A percentile compares a stretch with the other conserved stretches of the same genome.
These are phyloP conservation scores for Pterostichus madidus DNA, from an alignment of 2,888 invertebrate species.

Conservation along the genomic window DNA sequence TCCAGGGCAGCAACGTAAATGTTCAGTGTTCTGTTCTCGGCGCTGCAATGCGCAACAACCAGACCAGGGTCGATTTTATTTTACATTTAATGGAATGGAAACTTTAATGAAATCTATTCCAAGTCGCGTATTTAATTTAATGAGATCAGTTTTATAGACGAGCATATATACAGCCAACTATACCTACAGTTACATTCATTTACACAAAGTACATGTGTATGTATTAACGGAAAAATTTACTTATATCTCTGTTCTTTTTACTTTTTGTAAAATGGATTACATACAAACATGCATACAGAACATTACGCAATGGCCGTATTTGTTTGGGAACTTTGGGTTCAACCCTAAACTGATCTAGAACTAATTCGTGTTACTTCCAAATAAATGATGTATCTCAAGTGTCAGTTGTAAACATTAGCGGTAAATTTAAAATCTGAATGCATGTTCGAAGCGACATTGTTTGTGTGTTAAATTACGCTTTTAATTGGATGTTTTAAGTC, in stretches of 20 bases:
- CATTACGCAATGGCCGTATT: too few relatives aligned
- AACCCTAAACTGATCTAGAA: too few relatives aligned
- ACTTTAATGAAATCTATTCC: slow-evolving; percentile 62
- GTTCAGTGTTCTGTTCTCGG: slow-evolving; percentile 19
- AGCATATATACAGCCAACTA: slow-evolving; percentile 30
- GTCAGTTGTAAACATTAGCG: too few relatives aligned
- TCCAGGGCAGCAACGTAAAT: not conserved
- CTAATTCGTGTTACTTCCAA: too few relatives aligned
- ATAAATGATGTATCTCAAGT: too few relatives aligned
- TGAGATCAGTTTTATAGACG: slow-evolving; percentile 59
- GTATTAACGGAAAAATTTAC: not conserved
- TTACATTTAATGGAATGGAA: slow-evolving; percentile 64
- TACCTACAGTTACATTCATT: slow-evolving; percentile 20
- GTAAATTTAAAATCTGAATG: too few relatives aligned
- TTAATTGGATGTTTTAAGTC: too few relatives aligned
- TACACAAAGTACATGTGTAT: slow-evolving; percentile 8
- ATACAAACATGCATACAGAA: too few relatives aligned
- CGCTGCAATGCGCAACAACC: slow-evolving; percentile 48
- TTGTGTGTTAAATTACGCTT: too few relatives aligned
- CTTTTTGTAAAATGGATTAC: not conserved
- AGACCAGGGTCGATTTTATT: slow-evolving; percentile 62
- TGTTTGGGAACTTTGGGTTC: too few relatives aligned
- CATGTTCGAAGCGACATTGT: too few relatives aligned
- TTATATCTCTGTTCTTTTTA: slow-evolving; percentile 1
- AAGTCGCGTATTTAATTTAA: slow-evolving; percentile 60